Percentiles rank a stretch among this genome's conserved stretches.
Conservation (phyloP, 2,797 vertebrate species). For the Sebastolobus alascanus region DNA sequence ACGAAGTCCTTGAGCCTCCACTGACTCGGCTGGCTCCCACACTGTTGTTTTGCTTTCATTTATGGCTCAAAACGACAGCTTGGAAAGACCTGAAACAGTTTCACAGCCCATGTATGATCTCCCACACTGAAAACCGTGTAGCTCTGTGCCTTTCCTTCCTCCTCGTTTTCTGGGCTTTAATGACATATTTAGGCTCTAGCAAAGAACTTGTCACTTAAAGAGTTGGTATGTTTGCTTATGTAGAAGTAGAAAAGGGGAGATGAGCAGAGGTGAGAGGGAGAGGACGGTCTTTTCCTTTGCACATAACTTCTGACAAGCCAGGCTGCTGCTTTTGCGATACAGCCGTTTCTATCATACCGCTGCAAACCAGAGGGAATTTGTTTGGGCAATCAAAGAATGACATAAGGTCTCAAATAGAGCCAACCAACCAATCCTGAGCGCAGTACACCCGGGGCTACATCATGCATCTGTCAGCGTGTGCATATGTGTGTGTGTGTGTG, state of each 20-base stretch:
- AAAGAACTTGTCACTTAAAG: constrained; percentile 32
- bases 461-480: constrained; percentile 25
- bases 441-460: constrained; percentile 18
- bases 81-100: constrained; percentile 63
- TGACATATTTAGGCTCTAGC: constrained; percentile 30
- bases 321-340: constrained; percentile 31
- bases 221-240: constrained; percentile 32
- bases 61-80: constrained; percentile 60
- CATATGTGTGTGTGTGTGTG: not conserved
- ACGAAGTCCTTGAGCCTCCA: constrained; percentile 67
- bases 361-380: constrained; percentile 38
- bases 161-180: constrained; percentile 33
- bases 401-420: constrained; percentile 27
- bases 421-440: constrained; percentile 12
- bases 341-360: constrained; percentile 30
- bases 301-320: constrained; percentile 28
- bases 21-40: constrained; percentile 54
- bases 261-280: not conserved
- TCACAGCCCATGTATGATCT: constrained; percentile 44
- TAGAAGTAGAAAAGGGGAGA: not conserved
- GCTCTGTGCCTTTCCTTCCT: constrained; percentile 19
- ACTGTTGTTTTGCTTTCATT: constrained; percentile 62
- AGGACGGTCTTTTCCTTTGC: not conserved
- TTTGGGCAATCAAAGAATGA: constrained; percentile 40
- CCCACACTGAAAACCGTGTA: constrained; percentile 41